Evolutionary conservation across 1,140 invertebrate genomes (phyloP).

Genomic region (Zaprionus ghesquierei): DNA sequence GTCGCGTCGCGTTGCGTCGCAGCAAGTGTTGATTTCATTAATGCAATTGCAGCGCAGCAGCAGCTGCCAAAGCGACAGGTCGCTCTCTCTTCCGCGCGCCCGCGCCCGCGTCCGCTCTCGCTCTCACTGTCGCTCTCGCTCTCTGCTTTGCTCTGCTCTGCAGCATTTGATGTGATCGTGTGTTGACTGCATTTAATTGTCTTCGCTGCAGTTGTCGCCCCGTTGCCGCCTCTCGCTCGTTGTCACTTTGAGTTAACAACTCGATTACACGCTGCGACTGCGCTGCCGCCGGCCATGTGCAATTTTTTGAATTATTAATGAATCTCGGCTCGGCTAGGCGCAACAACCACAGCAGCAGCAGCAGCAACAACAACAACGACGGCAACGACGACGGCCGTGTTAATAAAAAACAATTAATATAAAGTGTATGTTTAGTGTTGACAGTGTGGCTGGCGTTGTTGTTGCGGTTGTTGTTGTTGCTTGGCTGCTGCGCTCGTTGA

Average conservation of each 20-base stretch:
- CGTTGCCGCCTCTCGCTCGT: conserved; percentile 39
- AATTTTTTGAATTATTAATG: conserved; percentile 80
- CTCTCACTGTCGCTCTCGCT: conserved; percentile 5
- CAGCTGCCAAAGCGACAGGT: no score
- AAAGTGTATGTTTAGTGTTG: conserved; percentile 80
- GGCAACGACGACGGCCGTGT: conserved; percentile 65
- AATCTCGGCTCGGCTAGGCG: conserved; percentile 53
- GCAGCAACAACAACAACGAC: conserved; percentile 25
- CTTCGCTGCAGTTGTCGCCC: conserved; percentile 18
- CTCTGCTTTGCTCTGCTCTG: conserved; percentile 13
- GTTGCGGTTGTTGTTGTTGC: conserved; percentile 25
- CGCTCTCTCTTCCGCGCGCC: conserved; percentile 11
- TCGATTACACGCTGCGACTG: conserved; percentile 72
- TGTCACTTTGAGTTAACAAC: conserved; percentile 80
- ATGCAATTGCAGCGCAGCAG: conserved; percentile 58
- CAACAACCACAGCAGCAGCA: conserved; percentile 11
- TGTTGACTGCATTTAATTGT: conserved; percentile 79
- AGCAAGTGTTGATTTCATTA: conserved; percentile 79
- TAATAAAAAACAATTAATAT: conserved; percentile 81
- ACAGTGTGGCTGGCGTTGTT: conserved; percentile 55
- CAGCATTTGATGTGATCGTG: conserved; percentile 58
- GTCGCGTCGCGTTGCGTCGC: conserved; percentile 9
- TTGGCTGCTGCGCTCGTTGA: conserved; percentile 62
- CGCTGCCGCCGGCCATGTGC: conserved; percentile 75
- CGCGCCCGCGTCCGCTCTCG: conserved; percentile 5